phyloP scores from a whole-genome alignment of 2,113 vertebrate genomes.

The Montifringilla adamsi region DNA sequence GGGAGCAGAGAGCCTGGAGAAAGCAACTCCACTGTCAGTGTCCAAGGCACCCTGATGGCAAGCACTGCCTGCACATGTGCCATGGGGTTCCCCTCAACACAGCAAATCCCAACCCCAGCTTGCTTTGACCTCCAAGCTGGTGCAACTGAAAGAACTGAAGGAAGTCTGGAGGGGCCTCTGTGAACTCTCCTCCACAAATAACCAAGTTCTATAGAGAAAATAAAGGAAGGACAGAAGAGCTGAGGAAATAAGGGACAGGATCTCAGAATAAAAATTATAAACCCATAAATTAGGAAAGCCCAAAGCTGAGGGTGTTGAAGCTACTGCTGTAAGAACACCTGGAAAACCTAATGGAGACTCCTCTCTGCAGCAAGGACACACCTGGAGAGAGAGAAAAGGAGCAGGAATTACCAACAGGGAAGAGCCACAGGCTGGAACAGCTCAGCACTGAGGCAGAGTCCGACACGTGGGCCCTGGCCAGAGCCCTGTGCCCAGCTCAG shows the following conservation, averaged over 20 bases:
- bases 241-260: neutral
- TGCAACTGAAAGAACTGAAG: neutral
- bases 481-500: neutral
- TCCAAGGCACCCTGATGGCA: neutral
- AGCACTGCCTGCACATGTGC: neutral
- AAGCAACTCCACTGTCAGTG: neutral
- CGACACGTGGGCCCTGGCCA: rapidly evolving
- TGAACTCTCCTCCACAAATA: neutral
- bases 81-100: neutral
- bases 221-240: neutral
- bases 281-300: slow-evolving; percentile 4
- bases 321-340: slow-evolving; percentile 18
- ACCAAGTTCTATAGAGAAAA: neutral
- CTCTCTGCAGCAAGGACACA: neutral
- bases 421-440: neutral
- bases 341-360: neutral
- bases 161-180: neutral
- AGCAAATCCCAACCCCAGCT: neutral
- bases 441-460: neutral
- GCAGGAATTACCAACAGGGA: neutral
- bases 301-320: neutral
- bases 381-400: slow-evolving; percentile 3
- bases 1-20: neutral
- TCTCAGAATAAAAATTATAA: neutral
- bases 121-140: neutral